Base-by-base conservation (phyloP, 2,113 vertebrate species). In the Amphiprion percula region DNA sequence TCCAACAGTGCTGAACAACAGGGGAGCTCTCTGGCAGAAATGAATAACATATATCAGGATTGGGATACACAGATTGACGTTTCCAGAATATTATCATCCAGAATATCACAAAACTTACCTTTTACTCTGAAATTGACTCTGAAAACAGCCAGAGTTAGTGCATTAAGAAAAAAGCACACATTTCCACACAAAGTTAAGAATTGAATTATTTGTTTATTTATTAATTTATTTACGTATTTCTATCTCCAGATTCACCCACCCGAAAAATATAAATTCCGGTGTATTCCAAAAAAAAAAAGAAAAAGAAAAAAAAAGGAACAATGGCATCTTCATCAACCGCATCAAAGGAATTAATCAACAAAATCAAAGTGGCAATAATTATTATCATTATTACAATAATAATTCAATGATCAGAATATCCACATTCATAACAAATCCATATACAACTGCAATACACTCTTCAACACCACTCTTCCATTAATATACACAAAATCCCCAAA, bases 391-490 rank as follows among this genome's bases (percentile, higher is more conserved):
- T 94, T 91, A 92, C 91, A 94, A 94, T 92, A 93, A 92, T 92
- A 92, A 92, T 94, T 92, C 82, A 94, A 94, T 93, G 89, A 93
- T 91, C 91, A 93, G 94, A 94, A 94, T 94, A 95, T 94, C 90
- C 94, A 95, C 94, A 95, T 95, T 95, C 94, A 94, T 94, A 94
- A 95, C 93, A 95, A 94, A 93, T 94, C 92, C 90, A 94, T 94
- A 91, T 93, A 95, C 91, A 94, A 93, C 86, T 88, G 93, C 87
- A 94, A 94, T 91, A 93, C 95, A 95, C 93, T 94, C 93, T 89
- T 91, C 92, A 92, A 93, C 90, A 94, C 64, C 94, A 95, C 94
- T 95, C 95, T 94, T 94, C 88, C 92, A 94, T 93, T 94, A 94
- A 94, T 94, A 95, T 95, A 92, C 93, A 94, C 86, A 92, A 90